Conservation (phyloP, 2,888 invertebrate genomes). For the Geophilus truncorum region DNA sequence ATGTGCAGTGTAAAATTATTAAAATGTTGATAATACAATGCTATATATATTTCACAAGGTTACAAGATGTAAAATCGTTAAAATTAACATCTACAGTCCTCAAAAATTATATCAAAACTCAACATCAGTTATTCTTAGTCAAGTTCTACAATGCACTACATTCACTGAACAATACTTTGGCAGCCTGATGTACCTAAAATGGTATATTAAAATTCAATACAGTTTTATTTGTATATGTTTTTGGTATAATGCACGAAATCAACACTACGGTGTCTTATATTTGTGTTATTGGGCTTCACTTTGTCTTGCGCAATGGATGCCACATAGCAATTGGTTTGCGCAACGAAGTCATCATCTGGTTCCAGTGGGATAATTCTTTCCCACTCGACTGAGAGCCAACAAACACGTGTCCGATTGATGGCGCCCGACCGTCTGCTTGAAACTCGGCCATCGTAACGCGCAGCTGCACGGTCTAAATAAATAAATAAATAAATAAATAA, state of each 20-base stretch:
- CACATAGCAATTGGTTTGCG: slow-evolving; percentile 79
- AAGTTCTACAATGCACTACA: neutral
- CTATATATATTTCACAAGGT: neutral
- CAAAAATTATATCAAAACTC: neutral
- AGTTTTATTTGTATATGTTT: neutral
- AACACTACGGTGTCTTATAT: neutral
- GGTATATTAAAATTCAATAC: neutral
- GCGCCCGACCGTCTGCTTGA: slow-evolving; percentile 55
- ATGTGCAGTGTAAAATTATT: neutral
- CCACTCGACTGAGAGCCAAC: slow-evolving; percentile 69
- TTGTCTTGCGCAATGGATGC: slow-evolving; percentile 61
- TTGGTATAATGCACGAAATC: neutral
- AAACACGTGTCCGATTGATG: slow-evolving; percentile 72
- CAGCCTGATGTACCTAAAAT: neutral
- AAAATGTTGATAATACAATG: neutral
- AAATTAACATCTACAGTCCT: neutral
- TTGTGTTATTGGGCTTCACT: neutral
- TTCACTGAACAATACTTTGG: neutral
- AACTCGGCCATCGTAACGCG: slow-evolving; percentile 58
- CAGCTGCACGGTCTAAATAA: slow-evolving; percentile 63
- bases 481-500: slow-evolving; percentile 32
- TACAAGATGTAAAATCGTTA: neutral
- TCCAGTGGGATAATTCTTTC: slow-evolving; percentile 70
- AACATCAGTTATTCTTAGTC: neutral
- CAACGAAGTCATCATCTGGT: slow-evolving; percentile 73